Base-by-base conservation (phyloP, 2,888 invertebrate genomes). In the Torymus aiolomorphi region DNA sequence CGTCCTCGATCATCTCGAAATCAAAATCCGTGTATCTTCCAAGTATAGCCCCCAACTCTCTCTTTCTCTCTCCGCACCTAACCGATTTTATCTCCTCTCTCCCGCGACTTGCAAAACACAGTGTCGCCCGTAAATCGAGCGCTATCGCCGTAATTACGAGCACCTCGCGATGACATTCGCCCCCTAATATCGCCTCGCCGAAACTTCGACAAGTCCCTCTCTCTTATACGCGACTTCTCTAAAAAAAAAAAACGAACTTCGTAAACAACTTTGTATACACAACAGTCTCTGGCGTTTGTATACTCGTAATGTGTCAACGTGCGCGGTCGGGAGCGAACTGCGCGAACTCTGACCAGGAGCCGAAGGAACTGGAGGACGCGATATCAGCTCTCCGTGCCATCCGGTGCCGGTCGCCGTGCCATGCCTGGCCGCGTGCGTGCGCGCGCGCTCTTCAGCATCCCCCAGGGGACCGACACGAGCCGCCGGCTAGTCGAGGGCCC, bases 371-470 rank as follows among this genome's bases (percentile, higher is more conserved):
- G 73, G 83, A 80, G 76, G 76, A 75, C 66, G 82, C 78, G 84
- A 83, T 85, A 85, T 84, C 85, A 82, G 84, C 84, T 83, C 86
- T 88, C 1, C 42, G 90, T 89, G 86, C 89, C 90, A 90, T 86
- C 86, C 89, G 88, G 90, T 88, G 84, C 89, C 86, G 42, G 88
- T 89, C 89, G 84, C 89, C 85, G 84, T 81, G 73, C 75, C 81
- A 71, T 65, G 70, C 31, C 66, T 67, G 73, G 77, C 71, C 57
- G 52, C 61, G 24, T 51, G 24, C 52, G 51, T 49, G 42, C 31
- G 54, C 31, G 52, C 70, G 13, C 56, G 56, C 69, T 73, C 70
- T 56, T 72, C 70, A 11, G 20, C 80, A 80, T 84, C 86, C 87
- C 86, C 86, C 81, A 42, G 83, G 87, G 87, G 87, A 87, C 83